Evolutionary conservation across 2,888 invertebrate species (phyloP).

Genomic region (Apodemia hepburni): DNA sequence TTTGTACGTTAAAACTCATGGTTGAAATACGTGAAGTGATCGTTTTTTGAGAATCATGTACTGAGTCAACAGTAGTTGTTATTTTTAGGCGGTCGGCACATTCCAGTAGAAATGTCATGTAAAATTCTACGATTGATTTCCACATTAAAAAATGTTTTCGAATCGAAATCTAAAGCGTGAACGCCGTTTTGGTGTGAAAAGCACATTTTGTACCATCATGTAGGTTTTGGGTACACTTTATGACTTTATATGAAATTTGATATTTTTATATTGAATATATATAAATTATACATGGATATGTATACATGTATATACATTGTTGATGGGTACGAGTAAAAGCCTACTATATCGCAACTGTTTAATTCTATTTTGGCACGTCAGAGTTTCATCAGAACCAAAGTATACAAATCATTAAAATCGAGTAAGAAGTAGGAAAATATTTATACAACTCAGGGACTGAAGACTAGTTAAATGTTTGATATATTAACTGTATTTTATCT

Average conservation of each 20-base stretch:
- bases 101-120: constrained; percentile 75
- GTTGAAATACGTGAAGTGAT: constrained; percentile 70
- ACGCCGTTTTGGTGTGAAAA: constrained; percentile 69
- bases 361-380: constrained; percentile 79
- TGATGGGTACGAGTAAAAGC: constrained; percentile 76
- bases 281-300: constrained; percentile 80
- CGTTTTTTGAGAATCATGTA: constrained; percentile 79
- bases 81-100: constrained; percentile 78
- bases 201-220: constrained; percentile 78
- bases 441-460: constrained; percentile 79
- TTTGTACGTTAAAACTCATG: constrained; percentile 75
- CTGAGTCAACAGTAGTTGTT: constrained; percentile 73
- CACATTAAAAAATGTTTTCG: constrained; percentile 71
- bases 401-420: constrained; percentile 79
- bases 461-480: constrained; percentile 80
- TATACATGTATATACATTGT: constrained; percentile 80
- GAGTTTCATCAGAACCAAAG: constrained; percentile 79
- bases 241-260: constrained; percentile 80
- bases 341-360: constrained; percentile 79
- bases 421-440: constrained; percentile 79
- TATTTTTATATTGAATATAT: constrained; percentile 80
- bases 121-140: constrained; percentile 75
- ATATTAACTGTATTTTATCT: constrained; percentile 78
- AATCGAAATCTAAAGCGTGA: constrained; percentile 69
- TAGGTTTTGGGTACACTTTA: constrained; percentile 81